Evolutionary conservation across 2,113 vertebrate species (phyloP), one percentile per base, ranked within the genome.

Genomic region (Amblyopsis rosae): DNA sequence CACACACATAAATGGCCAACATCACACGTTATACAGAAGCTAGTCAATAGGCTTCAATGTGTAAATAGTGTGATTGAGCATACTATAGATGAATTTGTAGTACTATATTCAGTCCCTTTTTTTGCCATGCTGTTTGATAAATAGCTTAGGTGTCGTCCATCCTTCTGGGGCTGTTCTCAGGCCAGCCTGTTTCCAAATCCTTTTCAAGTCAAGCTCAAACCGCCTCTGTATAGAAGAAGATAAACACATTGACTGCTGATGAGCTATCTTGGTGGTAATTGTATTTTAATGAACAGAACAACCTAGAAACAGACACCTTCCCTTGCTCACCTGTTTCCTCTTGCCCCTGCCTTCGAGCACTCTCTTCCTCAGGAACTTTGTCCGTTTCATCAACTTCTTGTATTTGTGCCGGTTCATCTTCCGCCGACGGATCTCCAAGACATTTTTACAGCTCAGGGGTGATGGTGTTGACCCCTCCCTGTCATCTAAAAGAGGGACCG

Each of bases 361-460:
- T 64, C 74, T 95, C 66, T 83, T 93, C 54, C 90, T 86, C 8
- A 95, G 26, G 74, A 96, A 98, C 61, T 93, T 95, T 0, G 91
- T 95, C 15, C 95, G 86, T 80, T 96, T 97, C 33, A 91, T 81
- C 83, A 98, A 89, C 82, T 98, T 99, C 70, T 81, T 96, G 88
- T 92, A 98, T 74, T 98, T 97, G 85, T 99, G 96, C 5, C 85
- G 89, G 81, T 99, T 99, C 92, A 98, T 98, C 17, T 94, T 98
- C 66, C 95, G 90, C 16, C 96, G 91, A 15, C 98, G 91, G 70
- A 97, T 98, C 92, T 97, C 80, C 62, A 98, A 70, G 0, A 98
- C 92, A 0, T 96, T 98, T 82, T 93, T 97, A 75, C 97, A 98
- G 9, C 72, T 80, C 3, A 95, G 67, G 0, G 53, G 65, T 5